phyloP scores from a whole-genome alignment of 2,888 invertebrate genomes.

The Chromoteleia sp. region DNA sequence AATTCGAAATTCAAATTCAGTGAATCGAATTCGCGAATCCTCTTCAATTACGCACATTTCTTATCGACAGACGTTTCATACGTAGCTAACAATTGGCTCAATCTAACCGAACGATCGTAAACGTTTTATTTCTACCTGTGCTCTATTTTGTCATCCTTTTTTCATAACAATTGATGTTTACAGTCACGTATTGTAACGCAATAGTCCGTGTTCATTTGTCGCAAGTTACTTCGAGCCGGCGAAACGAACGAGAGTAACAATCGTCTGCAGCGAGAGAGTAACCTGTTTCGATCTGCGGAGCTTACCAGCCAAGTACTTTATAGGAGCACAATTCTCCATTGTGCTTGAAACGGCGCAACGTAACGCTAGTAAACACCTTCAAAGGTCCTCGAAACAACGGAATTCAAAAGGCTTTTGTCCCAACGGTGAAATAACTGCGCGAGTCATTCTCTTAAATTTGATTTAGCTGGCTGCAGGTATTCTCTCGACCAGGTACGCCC shows the following conservation, averaged over 20 bases:
- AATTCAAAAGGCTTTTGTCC: conserved; percentile 82
- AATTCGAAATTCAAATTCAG: conserved; percentile 32
- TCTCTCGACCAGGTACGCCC: conserved; percentile 41
- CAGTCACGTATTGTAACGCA: conserved; percentile 60
- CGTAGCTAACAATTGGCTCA: conserved; percentile 42
- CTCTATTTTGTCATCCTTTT: conserved; percentile 10
- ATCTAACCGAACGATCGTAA: conserved; percentile 27
- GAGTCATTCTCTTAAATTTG: conserved; percentile 84
- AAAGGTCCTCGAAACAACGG: conserved; percentile 79
- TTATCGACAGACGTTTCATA: conserved; percentile 36
- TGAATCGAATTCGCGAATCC: conserved; percentile 18
- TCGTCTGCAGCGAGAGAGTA: conserved; percentile 48
- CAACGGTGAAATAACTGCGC: conserved; percentile 77
- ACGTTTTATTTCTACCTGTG: conserved; percentile 28
- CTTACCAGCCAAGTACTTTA: conserved; percentile 71
- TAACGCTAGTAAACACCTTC: conserved; percentile 76
- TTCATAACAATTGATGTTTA: conserved; percentile 56
- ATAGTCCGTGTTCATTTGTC: conserved; percentile 61
- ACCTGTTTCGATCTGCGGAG: conserved; percentile 66
- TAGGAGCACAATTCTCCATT: conserved; percentile 77
- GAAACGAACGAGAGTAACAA: conserved; percentile 65
- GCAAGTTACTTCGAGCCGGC: conserved; percentile 45
- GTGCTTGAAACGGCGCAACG: conserved; percentile 66
- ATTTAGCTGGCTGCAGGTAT: conserved; percentile 74
- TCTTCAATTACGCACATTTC: conserved; percentile 40